Conservation (phyloP, 2,797 vertebrate genomes). For the Alosa sapidissima region DNA sequence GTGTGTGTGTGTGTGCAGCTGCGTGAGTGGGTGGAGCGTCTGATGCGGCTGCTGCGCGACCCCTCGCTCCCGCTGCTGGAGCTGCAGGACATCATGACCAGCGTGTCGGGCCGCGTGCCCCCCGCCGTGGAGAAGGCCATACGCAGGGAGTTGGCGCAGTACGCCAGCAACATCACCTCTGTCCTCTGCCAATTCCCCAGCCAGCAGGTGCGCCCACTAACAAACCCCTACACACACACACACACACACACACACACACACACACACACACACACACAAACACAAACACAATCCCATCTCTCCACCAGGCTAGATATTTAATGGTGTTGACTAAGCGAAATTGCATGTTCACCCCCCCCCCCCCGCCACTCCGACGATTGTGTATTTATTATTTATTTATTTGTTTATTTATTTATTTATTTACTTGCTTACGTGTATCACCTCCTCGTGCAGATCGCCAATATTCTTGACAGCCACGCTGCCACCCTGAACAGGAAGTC, state of each 20-base stretch:
- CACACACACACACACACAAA: background rate
- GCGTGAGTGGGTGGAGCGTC: constrained; percentile 88
- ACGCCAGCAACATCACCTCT: constrained; percentile 94
- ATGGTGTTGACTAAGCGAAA: constrained; percentile 4
- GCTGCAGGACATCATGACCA: constrained; percentile 96
- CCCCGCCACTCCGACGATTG: background rate
- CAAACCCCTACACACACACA: constrained; percentile 27
- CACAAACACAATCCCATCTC: background rate
- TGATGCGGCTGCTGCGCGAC: constrained; percentile 91
- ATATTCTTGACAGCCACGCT: constrained; percentile 94
- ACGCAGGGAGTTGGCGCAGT: constrained; percentile 96
- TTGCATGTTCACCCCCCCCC: background rate
- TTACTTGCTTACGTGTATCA: background rate
- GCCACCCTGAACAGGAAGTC: constrained; percentile 97
- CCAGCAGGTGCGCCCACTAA: constrained; percentile 82
- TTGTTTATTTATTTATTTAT: background rate
- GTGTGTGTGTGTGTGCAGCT: constrained; percentile 65
- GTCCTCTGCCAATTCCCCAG: constrained; percentile 95
- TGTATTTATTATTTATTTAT: background rate
- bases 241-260: constrained; percentile 27
- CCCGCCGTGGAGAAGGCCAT: constrained; percentile 91
- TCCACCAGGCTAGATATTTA: background rate
- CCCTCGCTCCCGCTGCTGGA: constrained; percentile 89
- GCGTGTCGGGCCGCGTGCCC: constrained; percentile 88
- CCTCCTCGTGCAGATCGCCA: constrained; percentile 84